Evolutionary conservation across 2,888 invertebrate genomes (phyloP).

Genomic region (Morpho achilles): DNA sequence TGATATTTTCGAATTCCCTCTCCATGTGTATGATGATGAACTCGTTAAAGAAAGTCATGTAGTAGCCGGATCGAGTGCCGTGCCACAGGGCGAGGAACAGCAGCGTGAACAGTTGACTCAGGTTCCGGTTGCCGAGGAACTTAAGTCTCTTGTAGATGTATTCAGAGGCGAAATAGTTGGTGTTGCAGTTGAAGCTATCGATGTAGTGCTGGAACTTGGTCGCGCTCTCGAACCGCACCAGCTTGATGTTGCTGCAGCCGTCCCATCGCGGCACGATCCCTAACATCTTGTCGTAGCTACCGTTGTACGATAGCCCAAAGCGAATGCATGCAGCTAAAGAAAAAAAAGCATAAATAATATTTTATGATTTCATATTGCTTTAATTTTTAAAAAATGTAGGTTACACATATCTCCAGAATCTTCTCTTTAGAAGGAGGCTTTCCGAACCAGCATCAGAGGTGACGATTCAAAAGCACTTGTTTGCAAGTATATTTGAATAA

Average conservation of each 20-base stretch:
- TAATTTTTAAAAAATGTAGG: too few relatives aligned
- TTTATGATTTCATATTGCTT: too few relatives aligned
- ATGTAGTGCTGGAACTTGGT: conserved; percentile 93
- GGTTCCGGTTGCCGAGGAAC: conserved; percentile 89
- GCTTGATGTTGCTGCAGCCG: conserved; percentile 93
- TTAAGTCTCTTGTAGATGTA: conserved; percentile 96
- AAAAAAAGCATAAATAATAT: conserved; percentile 3
- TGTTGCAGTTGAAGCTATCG: conserved; percentile 95
- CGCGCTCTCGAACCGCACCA: conserved; percentile 89
- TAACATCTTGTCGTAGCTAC: conserved; percentile 75
- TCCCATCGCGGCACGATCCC: conserved; percentile 82
- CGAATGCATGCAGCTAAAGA: conserved; percentile 73
- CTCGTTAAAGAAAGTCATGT: conserved; percentile 94
- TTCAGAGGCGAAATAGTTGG: conserved; percentile 95
- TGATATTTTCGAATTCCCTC: conserved; percentile 82
- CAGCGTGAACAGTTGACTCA: conserved; percentile 91
- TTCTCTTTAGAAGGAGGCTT: too few relatives aligned
- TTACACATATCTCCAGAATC: too few relatives aligned
- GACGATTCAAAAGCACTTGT: too few relatives aligned
- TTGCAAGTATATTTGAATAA: too few relatives aligned
- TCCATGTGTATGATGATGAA: conserved; percentile 92
- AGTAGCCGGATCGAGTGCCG: conserved; percentile 96
- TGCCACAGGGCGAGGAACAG: conserved; percentile 97
- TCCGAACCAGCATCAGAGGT: too few relatives aligned
- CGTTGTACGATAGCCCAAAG: conserved; percentile 91